Percentiles rank a stretch among this genome's conserved stretches.
Conservation (phyloP, 2,797 vertebrate genomes). For the Sternotherus odoratus region DNA sequence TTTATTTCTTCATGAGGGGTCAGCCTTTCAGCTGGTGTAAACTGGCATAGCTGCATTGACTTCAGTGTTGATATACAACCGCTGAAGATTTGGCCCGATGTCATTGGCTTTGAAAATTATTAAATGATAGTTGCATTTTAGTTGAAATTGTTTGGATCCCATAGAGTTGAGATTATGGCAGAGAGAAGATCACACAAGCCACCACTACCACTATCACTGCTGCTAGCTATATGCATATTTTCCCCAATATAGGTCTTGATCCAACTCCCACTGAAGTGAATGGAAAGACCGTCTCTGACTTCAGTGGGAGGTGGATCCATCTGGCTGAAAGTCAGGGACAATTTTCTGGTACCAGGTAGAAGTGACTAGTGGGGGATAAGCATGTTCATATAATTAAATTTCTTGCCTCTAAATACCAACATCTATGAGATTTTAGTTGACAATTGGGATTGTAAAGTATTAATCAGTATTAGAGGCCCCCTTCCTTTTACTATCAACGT, state of each 20-base stretch:
- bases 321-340: slow-evolving; percentile 9
- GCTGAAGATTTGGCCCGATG: too few species aligned
- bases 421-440: slow-evolving; percentile 8
- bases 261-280: background rate
- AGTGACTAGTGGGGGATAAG: background rate
- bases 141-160: background rate
- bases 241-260: background rate
- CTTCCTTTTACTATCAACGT: background rate
- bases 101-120: too few species aligned
- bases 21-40: background rate
- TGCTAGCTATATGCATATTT: slow-evolving; percentile 17
- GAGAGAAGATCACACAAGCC: slow-evolving; percentile 3
- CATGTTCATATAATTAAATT: slow-evolving; percentile 14
- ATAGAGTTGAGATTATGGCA: background rate
- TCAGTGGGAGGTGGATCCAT: background rate
- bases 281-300: slow-evolving; percentile 3
- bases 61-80: too few species aligned
- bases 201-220: background rate
- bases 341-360: slow-evolving; percentile 43
- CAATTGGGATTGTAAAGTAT: background rate
- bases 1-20: rapidly evolving
- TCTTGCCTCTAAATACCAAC: background rate
- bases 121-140: too few species aligned
- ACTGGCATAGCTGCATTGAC: background rate
- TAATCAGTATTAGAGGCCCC: background rate